phyloP scores from a whole-genome alignment of 1,140 invertebrate genomes.

The Lordiphosa clarofinis region DNA sequence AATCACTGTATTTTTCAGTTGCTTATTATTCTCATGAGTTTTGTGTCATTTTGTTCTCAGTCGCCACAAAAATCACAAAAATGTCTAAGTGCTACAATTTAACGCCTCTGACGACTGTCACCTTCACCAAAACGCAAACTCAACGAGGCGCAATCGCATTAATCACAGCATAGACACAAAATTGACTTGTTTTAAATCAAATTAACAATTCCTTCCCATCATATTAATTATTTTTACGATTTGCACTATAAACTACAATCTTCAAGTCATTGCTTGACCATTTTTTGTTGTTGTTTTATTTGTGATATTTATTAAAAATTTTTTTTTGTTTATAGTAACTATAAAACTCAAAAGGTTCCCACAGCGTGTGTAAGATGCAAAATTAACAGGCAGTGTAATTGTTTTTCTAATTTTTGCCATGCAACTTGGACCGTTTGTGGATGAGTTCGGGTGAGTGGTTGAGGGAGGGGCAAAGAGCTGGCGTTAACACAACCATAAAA shows the following conservation, averaged over 20 bases:
- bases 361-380: constrained; percentile 59
- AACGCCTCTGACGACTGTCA: constrained; percentile 57
- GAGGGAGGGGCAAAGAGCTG: too few relatives aligned
- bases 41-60: constrained; percentile 21
- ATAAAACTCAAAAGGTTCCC: constrained; percentile 66
- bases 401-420: constrained; percentile 46
- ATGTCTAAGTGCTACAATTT: constrained; percentile 52
- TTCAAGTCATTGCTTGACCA: constrained; percentile 9
- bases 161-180: constrained; percentile 34
- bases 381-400: constrained; percentile 62
- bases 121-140: constrained; percentile 33
- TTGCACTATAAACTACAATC: constrained; percentile 1
- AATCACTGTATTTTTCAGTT: too few relatives aligned
- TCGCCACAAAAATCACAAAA: constrained; percentile 14
- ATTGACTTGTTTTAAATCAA: constrained; percentile 42
- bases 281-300: constrained; percentile 19
- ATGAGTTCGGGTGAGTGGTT: constrained; percentile 3
- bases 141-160: constrained; percentile 38
- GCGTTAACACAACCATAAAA: constrained; percentile 65
- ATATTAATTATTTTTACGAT: constrained; percentile 29
- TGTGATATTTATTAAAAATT: constrained; percentile 34
- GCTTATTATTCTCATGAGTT: background rate
- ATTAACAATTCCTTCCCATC: constrained; percentile 15
- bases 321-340: constrained; percentile 34
- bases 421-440: constrained; percentile 19